Conservation (phyloP, 1,140 invertebrate species). For the Pygmarrhopalites habei region DNA sequence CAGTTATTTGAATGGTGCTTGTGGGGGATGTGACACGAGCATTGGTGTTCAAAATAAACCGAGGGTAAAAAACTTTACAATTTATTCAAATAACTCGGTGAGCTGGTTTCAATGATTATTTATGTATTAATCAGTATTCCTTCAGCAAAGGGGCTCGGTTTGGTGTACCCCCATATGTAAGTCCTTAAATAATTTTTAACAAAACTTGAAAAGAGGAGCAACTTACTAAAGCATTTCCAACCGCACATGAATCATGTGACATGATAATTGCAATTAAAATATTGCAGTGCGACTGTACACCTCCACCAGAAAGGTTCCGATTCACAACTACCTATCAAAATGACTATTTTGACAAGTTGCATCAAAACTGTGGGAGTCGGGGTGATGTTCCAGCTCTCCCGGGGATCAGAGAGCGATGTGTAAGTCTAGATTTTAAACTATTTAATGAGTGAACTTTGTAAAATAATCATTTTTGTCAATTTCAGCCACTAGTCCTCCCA, state of each 20-base stretch:
- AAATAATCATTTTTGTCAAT: background rate
- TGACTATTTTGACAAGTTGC: constrained; percentile 21
- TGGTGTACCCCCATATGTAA: constrained; percentile 30
- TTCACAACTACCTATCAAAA: constrained; percentile 35
- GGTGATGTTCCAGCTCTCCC: background rate
- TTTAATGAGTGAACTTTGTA: background rate
- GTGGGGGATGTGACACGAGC: background rate
- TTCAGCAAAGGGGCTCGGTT: constrained; percentile 36
- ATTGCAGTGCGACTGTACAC: constrained; percentile 39
- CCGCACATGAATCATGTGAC: too few species aligned
- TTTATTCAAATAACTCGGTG: too few species aligned
- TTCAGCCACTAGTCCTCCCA: constrained; percentile 18
- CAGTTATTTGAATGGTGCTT: constrained; percentile 11
- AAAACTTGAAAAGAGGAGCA: too few species aligned
- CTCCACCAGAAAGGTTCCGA: constrained; percentile 32
- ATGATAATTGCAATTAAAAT: too few species aligned
- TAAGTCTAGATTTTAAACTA: background rate
- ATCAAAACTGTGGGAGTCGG: constrained; percentile 12
- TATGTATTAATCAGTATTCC: constrained; percentile 34
- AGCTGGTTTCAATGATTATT: too few species aligned
- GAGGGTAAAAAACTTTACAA: background rate
- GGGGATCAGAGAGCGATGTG: background rate
- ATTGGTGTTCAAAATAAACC: constrained; percentile 14
- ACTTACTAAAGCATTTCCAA: too few species aligned
- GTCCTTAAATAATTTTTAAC: too few species aligned